A percentile compares a stretch with the other conserved stretches of the same genome.
Conservation (phyloP, 1,140 invertebrate genomes). For the Drosophila nebulosa region DNA sequence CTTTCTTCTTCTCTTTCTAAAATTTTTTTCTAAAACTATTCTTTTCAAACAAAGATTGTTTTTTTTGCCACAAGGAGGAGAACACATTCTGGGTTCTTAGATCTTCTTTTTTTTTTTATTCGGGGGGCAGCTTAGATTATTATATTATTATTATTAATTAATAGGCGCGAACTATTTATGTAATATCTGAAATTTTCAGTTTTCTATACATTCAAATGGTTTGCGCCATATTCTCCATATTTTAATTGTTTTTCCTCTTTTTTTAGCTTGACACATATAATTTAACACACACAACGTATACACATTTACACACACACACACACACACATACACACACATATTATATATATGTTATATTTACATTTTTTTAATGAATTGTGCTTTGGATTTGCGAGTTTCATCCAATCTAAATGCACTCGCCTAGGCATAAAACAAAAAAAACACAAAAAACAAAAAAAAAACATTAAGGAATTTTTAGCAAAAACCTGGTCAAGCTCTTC, state of each 20-base stretch:
- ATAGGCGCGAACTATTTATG: background rate
- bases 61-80: background rate
- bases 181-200: background rate
- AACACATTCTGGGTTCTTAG: background rate
- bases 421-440: slow-evolving; percentile 9
- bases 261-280: slow-evolving; percentile 42
- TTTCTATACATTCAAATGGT: background rate
- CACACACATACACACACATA: background rate
- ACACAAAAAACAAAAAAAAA: background rate
- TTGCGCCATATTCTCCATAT: slow-evolving; percentile 10
- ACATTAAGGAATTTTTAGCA: slow-evolving; percentile 19
- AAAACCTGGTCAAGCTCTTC: slow-evolving; percentile 16
- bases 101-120: background rate
- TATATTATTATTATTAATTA: slow-evolving; percentile 6
- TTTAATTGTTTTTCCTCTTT: slow-evolving; percentile 44
- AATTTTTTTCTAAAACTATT: too few species aligned
- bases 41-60: background rate
- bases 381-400: background rate
- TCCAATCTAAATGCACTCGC: background rate
- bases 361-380: background rate
- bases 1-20: background rate
- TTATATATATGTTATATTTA: slow-evolving; percentile 15
- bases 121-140: slow-evolving; percentile 43
- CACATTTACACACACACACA: slow-evolving; percentile 6
- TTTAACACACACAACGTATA: slow-evolving; percentile 15